Conservation (phyloP, 2,113 vertebrate genomes). For the Vimba vimba region DNA sequence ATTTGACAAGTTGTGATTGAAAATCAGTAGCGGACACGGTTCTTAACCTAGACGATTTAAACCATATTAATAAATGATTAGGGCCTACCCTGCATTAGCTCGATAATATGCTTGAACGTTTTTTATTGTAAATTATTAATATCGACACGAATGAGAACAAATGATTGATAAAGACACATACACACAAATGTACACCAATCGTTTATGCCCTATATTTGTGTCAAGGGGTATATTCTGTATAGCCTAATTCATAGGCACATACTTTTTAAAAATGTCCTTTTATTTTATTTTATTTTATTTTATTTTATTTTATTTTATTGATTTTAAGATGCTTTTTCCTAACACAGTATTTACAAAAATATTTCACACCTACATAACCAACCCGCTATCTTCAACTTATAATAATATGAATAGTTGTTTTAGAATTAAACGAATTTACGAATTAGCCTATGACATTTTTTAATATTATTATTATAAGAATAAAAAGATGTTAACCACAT, state of each 20-base stretch:
- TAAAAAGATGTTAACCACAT: neutral
- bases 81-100: neutral
- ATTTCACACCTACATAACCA: neutral
- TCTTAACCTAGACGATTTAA: neutral
- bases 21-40: neutral
- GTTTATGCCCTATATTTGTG: neutral
- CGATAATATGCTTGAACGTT: neutral
- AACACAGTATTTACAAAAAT: neutral
- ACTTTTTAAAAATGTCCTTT: neutral
- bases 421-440: neutral
- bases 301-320: neutral
- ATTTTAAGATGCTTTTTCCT: neutral
- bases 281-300: neutral
- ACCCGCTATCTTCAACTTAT: neutral
- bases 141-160: neutral
- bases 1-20: conserved; percentile 24
- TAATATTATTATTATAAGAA: neutral
- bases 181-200: neutral
- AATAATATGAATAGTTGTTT: neutral
- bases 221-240: neutral
- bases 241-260: neutral
- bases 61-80: neutral
- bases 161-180: neutral
- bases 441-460: neutral
- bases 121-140: neutral